Evolutionary conservation across 2,113 vertebrate species (phyloP).

Genomic region (Aphyosemion australe): DNA sequence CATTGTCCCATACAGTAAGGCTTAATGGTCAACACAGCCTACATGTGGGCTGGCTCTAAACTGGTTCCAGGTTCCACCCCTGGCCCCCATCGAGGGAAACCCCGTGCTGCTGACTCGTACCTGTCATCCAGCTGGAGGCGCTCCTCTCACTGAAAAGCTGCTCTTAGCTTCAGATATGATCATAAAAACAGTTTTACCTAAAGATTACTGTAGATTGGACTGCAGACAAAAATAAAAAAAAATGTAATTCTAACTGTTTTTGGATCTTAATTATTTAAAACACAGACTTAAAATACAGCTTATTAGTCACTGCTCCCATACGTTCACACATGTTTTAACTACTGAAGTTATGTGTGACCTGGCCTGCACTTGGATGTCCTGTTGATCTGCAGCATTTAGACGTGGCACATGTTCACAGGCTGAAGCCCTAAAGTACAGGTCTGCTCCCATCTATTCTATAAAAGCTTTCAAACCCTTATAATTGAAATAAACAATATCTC

Average conservation of each 20-base stretch:
- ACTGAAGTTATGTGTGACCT: too few species aligned
- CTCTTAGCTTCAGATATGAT: neutral
- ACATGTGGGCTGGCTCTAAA: constrained; percentile 34
- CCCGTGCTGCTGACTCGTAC: constrained; percentile 17
- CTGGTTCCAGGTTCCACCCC: constrained; percentile 51
- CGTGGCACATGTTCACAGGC: constrained; percentile 77
- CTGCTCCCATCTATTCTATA: constrained; percentile 80
- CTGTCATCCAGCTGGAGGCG: constrained; percentile 5
- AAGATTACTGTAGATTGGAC: too few species aligned
- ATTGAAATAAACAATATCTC: constrained; percentile 86
- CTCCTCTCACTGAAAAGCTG: constrained; percentile 7
- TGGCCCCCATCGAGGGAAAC: constrained; percentile 49
- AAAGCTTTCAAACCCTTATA: constrained; percentile 82
- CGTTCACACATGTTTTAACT: too few species aligned
- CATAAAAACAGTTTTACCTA: too few species aligned
- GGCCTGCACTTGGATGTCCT: neutral
- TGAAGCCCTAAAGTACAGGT: constrained; percentile 83
- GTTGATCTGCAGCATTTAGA: constrained; percentile 42
- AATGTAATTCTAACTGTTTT: too few species aligned
- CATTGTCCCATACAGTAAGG: constrained; percentile 28
- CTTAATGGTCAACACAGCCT: constrained; percentile 36
- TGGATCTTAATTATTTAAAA: too few species aligned
- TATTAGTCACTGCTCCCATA: too few species aligned
- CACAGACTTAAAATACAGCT: too few species aligned
- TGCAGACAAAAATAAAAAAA: too few species aligned